Percentiles rank a stretch among this genome's conserved stretches.
phyloP scores from a whole-genome alignment of 92 coral and sea anemone genomes.

The Phenganax marumi region DNA sequence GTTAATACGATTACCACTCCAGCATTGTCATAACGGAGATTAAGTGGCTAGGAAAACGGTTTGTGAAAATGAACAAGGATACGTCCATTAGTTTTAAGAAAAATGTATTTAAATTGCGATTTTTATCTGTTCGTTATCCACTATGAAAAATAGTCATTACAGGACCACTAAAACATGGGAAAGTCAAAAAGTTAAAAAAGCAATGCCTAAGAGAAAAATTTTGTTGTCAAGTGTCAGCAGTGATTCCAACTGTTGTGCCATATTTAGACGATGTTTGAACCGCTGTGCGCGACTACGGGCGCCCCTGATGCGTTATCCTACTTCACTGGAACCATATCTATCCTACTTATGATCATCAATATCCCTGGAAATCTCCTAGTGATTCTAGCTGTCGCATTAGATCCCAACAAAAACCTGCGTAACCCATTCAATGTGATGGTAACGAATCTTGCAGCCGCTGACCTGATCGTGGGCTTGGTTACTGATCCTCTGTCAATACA shows the following conservation, averaged over 20 bases:
- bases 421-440: slow-evolving; percentile 73
- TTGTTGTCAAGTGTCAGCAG: neutral
- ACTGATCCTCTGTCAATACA: slow-evolving; percentile 83
- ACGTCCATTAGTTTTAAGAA: neutral
- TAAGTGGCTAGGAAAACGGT: no score
- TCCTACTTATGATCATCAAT: slow-evolving; percentile 68
- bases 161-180: neutral
- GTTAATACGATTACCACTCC: no score
- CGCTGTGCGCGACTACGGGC: slow-evolving; percentile 30
- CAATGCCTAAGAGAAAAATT: neutral
- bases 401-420: slow-evolving; percentile 74
- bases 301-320: slow-evolving; percentile 67
- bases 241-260: no score
- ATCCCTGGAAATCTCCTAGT: slow-evolving; percentile 80
- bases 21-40: no score
- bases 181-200: neutral
- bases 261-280: slow-evolving; percentile 23
- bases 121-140: slow-evolving; percentile 2
- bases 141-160: neutral
- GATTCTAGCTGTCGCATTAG: slow-evolving; percentile 73
- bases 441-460: slow-evolving; percentile 75
- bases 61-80: no score
- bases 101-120: neutral
- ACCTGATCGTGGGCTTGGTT: slow-evolving; percentile 80
- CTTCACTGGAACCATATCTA: slow-evolving; percentile 70